Evolutionary conservation across 2,113 vertebrate species (phyloP), one percentile per base, ranked within the genome.

Genomic region (Hippocampus abdominalis): DNA sequence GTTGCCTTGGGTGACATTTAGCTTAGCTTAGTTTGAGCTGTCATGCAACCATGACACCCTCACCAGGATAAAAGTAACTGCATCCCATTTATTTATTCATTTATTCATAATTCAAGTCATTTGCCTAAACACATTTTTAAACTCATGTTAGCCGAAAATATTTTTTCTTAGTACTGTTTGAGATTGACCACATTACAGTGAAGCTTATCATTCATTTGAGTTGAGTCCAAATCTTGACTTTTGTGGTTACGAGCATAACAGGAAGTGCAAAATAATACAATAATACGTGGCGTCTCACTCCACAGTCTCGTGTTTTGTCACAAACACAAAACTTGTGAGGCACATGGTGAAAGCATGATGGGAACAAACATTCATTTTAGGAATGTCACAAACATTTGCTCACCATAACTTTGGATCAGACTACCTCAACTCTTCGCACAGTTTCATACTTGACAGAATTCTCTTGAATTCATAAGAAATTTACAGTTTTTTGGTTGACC

Each of bases 151-250:
- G 3, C 10, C 9, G 2, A 56, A 12, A 25, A 56, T 56, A 56
- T 56, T 9, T 27, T 27, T 57, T 27, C 4, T 12, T 27, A 23
- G 13, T 25, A 25, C 23, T 13, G 4, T 27, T 57, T 57, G 9
- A 57, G 12, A 10, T 44, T 11, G 2, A 6, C 42, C 9, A 13
- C 11, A 44, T 44, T 11, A n/a, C 21, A 54, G 7, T 53, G 5
- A 11, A 54, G n/a, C 23, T 54, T 12, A 5, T 62, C 20, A 16
- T 18, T 15, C 32, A 6, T 60, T 60, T 18, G 29, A 21, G 18
- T 39, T 40, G 32, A 36, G 60, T 62, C 60, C 39, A 62, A 62
- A 62, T 62, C 29, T 10, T 62, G 60, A 21, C 36, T 62, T 62
- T 39, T 20, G n/a, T 62, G 60, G 60, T 62, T 39, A 21, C 32